Evolutionary conservation across 2,797 vertebrate species (phyloP), one percentile per base, ranked within the genome.

Genomic region (Lutjanus argentimaculatus): DNA sequence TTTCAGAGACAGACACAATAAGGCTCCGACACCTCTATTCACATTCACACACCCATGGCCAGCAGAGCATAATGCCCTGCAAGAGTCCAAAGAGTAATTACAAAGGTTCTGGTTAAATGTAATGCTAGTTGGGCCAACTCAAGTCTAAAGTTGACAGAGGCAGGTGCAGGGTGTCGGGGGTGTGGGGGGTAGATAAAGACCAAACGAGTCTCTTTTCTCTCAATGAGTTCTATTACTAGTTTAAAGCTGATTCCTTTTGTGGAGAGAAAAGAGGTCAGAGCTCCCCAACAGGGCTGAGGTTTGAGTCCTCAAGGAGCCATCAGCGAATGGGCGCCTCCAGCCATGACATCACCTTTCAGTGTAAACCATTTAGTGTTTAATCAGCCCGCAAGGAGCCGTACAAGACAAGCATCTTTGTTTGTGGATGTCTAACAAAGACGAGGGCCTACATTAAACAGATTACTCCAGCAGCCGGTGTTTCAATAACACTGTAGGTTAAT

Each of bases 291-390:
- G 72, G 75, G 76, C 87, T 71, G 69, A 77, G 85, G 86, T 87
- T 83, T 88, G 82, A 83, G 77, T 80, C 86, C 89, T 82, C 79
- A 67, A 91, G 87, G 85, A 92, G 84, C 80, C 77, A 64, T 83
- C 83, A 91, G 86, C 84, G 84, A 94, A 93, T 93, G 52, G 72
- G 73, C 84, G 77, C 64, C 76, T 83, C 53, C 57, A 67, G 80
- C 85, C 55, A 88, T 93, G 91, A 94, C 89, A 93, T 95, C 91
- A 94, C 84, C 88, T 77, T 81, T 89, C 85, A 89, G 89, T 82
- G 75, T 87, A 90, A 93, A 91, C 74, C 77, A 82, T 89, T 90
- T 88, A 77, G 82, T 91, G 76, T 93, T 93, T 87, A 93, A 93
- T 92, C 89, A 92, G 83, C 85, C 84, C 59, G 48, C 59, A 49